Conservation (phyloP, 1,140 invertebrate genomes). For the Drosophila lacteicornis region DNA sequence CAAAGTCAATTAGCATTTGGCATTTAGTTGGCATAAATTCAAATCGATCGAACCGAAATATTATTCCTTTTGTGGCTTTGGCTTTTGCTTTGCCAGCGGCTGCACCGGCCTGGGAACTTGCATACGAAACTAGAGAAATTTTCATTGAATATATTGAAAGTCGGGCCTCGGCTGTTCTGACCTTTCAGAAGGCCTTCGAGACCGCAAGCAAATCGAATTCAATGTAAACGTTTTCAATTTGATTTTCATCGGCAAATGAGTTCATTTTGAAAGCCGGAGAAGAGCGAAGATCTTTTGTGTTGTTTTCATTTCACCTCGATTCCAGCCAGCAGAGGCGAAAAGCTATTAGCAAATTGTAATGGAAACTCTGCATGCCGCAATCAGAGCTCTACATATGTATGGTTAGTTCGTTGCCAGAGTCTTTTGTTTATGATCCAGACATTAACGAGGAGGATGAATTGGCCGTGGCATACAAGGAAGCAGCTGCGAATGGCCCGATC, state of each 20-base stretch:
- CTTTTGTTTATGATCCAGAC: constrained; percentile 62
- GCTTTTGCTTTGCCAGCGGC: background rate
- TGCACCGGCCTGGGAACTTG: constrained; percentile 39
- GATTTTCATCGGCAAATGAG: constrained; percentile 44
- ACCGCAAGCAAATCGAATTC: constrained; percentile 25
- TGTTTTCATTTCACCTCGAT: constrained; percentile 13
- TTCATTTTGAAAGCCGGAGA: constrained; percentile 7
- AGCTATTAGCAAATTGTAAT: constrained; percentile 52
- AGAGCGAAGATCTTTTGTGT: constrained; percentile 19
- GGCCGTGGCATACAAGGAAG: constrained; percentile 14
- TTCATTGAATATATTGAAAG: constrained; percentile 37
- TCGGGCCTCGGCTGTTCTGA: constrained; percentile 18
- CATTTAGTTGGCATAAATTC: constrained; percentile 68
- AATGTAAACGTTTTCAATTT: constrained; percentile 46
- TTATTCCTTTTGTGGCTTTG: constrained; percentile 31
- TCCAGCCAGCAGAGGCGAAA: background rate
- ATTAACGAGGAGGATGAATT: constrained; percentile 39
- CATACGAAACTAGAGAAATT: constrained; percentile 55
- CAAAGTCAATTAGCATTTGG: constrained; percentile 75
- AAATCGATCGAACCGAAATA: constrained; percentile 49
- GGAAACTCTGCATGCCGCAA: constrained; percentile 45
- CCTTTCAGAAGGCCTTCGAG: constrained; percentile 23
- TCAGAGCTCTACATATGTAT: constrained; percentile 14
- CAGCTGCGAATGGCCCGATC: constrained; percentile 28
- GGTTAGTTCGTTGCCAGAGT: constrained; percentile 59